Evolutionary conservation across 92 coral and sea anemone genomes (phyloP), one percentile per base, ranked within the genome.

Genomic region (Bergia sp.): DNA sequence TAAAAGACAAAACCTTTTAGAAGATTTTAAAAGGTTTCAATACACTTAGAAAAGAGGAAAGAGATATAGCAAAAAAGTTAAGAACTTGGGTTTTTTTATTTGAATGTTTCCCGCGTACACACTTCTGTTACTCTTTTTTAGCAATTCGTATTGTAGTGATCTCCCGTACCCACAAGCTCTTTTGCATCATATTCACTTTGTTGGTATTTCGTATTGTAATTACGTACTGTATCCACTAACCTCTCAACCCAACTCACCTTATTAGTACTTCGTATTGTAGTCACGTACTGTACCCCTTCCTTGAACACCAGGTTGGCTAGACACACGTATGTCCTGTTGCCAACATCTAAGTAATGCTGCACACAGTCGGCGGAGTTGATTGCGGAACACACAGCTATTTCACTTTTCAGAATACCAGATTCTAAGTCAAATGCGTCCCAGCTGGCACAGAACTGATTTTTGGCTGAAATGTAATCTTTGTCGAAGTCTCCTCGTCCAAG

Each of bases 221-320:
- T 4, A 45, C 7, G 58, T 12, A 12, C 58, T 53, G 16, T 53
- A 10, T 3, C 16, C 10, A 53, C 16, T 53, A 53, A 53, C 58
- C 58, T 16, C 16, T 53, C 58, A 12, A 10, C 15, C 9, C 58
- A 15, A 23, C 87, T 84, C 16, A 84, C 87, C 79, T 74, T 78
- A 91, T 97, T 97, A 40, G 96, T 95, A 37, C 91, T 90, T 67
- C 96, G 94, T 79, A 96, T 87, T 73, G 37, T 88, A 64, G 98
- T 94, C 64, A 86, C 40, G 67, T 97, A 97, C 76, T 88, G 91
- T 16, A 94, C 94, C 3, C 99, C 99, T 83, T 95, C 98, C 57
- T 66, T 61, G 57, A 95, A 73, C 79, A 90, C 93, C 38, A 94
- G 84, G 72, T 93, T 92, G 3, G 93, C 90, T 75, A 97, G 85